Conservation (phyloP, 2,113 vertebrate species). For the Macheiramphus alcinus region DNA sequence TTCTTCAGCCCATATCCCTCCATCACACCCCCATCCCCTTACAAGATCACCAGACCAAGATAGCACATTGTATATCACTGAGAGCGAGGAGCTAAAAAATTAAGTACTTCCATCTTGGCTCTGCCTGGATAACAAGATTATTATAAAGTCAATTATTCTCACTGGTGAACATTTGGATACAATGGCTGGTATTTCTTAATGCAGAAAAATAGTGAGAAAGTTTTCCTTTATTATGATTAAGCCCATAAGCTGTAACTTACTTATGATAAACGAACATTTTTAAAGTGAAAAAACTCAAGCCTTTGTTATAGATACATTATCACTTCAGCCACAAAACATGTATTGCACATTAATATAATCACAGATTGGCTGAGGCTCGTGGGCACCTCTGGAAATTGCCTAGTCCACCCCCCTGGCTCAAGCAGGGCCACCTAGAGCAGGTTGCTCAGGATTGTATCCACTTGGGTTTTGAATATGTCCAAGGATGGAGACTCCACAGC, state of each 20-base stretch:
- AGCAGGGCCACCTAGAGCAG: neutral
- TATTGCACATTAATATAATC: neutral
- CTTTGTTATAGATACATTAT: neutral
- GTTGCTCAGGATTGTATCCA: neutral
- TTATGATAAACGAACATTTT: neutral
- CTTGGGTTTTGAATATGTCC: neutral
- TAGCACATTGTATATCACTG: neutral
- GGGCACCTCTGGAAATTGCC: neutral
- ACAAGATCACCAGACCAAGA: neutral
- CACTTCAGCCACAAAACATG: neutral
- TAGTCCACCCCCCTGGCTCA: neutral
- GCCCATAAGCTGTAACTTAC: neutral
- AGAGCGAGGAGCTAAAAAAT: neutral
- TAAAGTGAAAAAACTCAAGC: neutral
- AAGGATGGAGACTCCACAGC: neutral
- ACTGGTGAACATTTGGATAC: neutral
- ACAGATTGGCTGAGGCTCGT: neutral
- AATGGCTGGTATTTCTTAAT: neutral
- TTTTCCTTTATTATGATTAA: neutral
- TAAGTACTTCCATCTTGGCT: neutral
- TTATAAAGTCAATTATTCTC: neutral
- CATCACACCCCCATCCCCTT: accelerated
- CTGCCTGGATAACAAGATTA: neutral
- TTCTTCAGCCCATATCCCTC: neutral
- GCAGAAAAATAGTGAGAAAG: neutral